Evolutionary conservation across 2,113 vertebrate species (phyloP).

Genomic region (Apteryx owenii): DNA sequence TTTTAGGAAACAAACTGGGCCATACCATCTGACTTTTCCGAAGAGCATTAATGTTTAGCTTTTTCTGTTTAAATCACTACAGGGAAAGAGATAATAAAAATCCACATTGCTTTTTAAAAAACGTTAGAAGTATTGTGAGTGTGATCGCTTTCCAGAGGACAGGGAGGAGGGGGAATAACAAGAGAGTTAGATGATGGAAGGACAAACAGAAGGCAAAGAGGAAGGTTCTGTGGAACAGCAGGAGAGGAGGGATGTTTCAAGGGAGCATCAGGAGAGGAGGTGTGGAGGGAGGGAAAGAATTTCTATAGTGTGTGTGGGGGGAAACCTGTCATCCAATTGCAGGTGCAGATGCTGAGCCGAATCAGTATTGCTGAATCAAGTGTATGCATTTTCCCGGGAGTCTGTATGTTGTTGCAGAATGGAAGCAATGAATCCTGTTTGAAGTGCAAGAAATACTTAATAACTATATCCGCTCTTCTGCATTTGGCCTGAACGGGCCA

Average conservation of each 20-base stretch:
- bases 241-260: neutral
- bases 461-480: accelerated
- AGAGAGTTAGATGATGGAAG: neutral
- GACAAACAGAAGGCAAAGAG: neutral
- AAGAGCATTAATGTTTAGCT: neutral
- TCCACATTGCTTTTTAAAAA: constrained; percentile 3
- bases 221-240: neutral
- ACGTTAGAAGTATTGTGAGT: neutral
- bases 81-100: constrained; percentile 18
- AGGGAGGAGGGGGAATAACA: neutral
- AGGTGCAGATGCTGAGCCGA: neutral
- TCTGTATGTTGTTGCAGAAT: neutral
- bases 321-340: neutral
- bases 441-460: neutral
- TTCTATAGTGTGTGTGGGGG: neutral
- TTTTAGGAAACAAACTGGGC: neutral
- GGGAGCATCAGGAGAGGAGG: constrained; percentile 3
- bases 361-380: neutral
- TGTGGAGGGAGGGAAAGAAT: neutral
- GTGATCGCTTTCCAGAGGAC: neutral
- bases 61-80: neutral
- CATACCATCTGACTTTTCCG: neutral
- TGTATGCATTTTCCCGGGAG: neutral
- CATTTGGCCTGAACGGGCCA: neutral
- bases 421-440: neutral